Evolutionary conservation across 2,888 invertebrate species (phyloP), one percentile per base, ranked within the genome.

Genomic region (Rhamphomyia laevipes): DNA sequence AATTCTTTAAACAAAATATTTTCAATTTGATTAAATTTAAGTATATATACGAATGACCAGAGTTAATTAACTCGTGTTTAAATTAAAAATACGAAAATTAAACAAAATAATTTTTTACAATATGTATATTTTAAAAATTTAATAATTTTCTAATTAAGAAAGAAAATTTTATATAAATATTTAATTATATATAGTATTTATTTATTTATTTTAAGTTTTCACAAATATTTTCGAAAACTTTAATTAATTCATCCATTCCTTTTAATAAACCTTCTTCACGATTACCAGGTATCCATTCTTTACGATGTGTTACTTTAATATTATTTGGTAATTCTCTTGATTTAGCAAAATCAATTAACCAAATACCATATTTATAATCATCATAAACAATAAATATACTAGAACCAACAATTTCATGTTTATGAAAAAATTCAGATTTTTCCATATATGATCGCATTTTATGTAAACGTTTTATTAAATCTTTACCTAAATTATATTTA

Each of bases 311-410:
- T 15, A 96, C 77, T 45, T 70, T 73, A 21, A 76, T 59, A 11
- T 81, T 82, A 18, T 80, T 76, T 0, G 87, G 84, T 43, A 94
- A 73, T 47, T 77, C 75, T 47, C 85, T 77, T 0, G 93, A 92
- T 67, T 97, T 97, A 44, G 94, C 95, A 66, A 97, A 97, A 67
- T 97, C 97, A 54, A 97, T 97, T 58, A 97, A 75, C 96, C 96
- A 97, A 9, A 86, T 91, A 21, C 93, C 93, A 33, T 87, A 86
- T 60, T 84, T 84, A 52, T 81, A 78, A 51, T 86, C 80, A 65
- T 97, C 96, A 66, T 92, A 92, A 53, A 96, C 86, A 60, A 97
- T 84, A 61, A 97, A 85, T 57, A 96, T 80, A 68, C 93, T 93
- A 70, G 93, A 93, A 33, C 92, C 91, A 61, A 93, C 84, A 51